Percentiles rank a stretch among this genome's conserved stretches.
Evolutionary conservation across 2,113 vertebrate species (phyloP).

Genomic region (Vulpes lagopus): DNA sequence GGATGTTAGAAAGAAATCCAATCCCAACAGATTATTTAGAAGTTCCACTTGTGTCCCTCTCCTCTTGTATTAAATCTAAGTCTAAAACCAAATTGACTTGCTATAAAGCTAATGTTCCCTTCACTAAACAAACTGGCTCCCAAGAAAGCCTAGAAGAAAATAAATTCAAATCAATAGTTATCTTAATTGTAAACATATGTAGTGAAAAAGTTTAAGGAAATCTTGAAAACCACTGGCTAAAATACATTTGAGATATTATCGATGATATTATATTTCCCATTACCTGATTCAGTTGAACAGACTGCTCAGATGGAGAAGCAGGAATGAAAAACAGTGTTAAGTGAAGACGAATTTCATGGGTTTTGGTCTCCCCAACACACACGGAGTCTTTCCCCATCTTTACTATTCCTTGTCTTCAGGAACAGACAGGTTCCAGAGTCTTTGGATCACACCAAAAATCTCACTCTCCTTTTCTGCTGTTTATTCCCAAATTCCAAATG

Average conservation of each 20-base stretch:
- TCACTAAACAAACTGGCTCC: neutral
- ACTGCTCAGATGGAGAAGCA: neutral
- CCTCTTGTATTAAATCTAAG: neutral
- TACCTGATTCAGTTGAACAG: neutral
- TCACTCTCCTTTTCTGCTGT: neutral
- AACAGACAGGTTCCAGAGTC: neutral
- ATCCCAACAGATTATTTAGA: conserved; percentile 1
- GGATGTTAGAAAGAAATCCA: neutral
- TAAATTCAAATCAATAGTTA: neutral
- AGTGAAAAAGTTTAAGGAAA: neutral
- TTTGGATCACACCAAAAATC: neutral
- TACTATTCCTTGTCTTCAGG: neutral
- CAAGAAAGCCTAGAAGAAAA: neutral
- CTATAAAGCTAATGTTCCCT: neutral
- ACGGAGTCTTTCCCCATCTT: neutral
- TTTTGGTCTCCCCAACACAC: neutral
- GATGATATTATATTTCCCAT: neutral
- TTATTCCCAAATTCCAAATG: neutral
- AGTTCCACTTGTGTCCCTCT: neutral
- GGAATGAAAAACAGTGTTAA: neutral
- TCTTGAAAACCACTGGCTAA: neutral
- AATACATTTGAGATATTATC: conserved; percentile 11
- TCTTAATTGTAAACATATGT: neutral
- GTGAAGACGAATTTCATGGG: neutral
- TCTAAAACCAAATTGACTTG: neutral